These are phyloP conservation scores for Tenthredo distinguenda DNA, from an alignment of 2,888 invertebrate genomes.

Conservation along the genomic window DNA sequence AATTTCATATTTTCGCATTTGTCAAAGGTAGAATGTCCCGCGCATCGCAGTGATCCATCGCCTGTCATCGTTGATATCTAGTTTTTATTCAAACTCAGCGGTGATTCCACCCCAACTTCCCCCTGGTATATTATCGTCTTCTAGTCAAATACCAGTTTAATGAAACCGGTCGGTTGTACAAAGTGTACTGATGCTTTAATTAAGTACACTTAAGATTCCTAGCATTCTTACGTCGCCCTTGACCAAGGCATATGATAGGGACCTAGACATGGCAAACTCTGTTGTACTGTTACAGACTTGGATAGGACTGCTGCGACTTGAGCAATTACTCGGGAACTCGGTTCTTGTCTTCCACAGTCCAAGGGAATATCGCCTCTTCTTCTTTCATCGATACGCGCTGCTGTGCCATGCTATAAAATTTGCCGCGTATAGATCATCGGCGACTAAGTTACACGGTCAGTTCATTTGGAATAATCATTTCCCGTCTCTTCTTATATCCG, in stretches of 20 bases:
- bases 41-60: slow-evolving; percentile 34
- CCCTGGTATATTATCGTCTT: slow-evolving; percentile 37
- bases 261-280: slow-evolving; percentile 8
- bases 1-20: slow-evolving; percentile 40
- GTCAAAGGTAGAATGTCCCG: neutral
- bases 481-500: neutral
- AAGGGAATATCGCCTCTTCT: slow-evolving; percentile 19
- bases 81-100: slow-evolving; percentile 16
- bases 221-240: slow-evolving; percentile 32
- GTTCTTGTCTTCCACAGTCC: neutral
- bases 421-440: neutral
- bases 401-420: neutral
- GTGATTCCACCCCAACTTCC: neutral
- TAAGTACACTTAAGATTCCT: slow-evolving; percentile 66
- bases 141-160: slow-evolving; percentile 54
- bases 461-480: neutral
- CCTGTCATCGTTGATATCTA: slow-evolving; percentile 14
- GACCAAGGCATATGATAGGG: neutral
- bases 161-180: slow-evolving; percentile 63
- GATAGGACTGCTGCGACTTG: slow-evolving; percentile 16
- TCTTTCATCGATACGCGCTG: slow-evolving; percentile 4
- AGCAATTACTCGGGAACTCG: slow-evolving; percentile 49
- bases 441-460: neutral
- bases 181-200: slow-evolving; percentile 66
- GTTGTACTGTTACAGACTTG: slow-evolving; percentile 5